Percentiles rank a stretch among this genome's conserved stretches.
phyloP scores from a whole-genome alignment of 2,888 invertebrate genomes.

The Microdon myrmicae region DNA sequence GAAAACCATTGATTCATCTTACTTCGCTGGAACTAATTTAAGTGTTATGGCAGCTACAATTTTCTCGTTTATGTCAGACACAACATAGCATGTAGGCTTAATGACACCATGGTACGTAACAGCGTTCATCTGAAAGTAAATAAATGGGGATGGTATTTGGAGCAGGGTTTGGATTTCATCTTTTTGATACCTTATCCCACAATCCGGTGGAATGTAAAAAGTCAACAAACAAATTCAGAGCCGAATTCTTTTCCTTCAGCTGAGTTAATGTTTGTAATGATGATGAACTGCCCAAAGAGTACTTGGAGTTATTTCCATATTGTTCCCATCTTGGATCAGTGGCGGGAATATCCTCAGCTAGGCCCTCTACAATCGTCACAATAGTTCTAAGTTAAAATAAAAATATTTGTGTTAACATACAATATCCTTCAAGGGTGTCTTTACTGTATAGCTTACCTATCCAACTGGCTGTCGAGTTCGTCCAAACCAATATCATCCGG shows the following conservation, averaged over 20 bases:
- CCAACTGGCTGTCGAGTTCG: slow-evolving; percentile 60
- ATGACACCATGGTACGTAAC: slow-evolving; percentile 60
- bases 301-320: slow-evolving; percentile 60
- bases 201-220: slow-evolving; percentile 78
- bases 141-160: too few species aligned
- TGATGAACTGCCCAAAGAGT: slow-evolving; percentile 75
- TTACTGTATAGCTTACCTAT: slow-evolving; percentile 54
- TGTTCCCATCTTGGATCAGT: slow-evolving; percentile 80
- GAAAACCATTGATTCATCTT: slow-evolving; percentile 2
- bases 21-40: slow-evolving; percentile 70
- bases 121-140: slow-evolving; percentile 58
- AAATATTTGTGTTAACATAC: neutral
- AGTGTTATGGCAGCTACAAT: slow-evolving; percentile 79
- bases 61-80: slow-evolving; percentile 83
- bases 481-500: slow-evolving; percentile 58
- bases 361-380: slow-evolving; percentile 76
- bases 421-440: neutral
- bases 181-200: slow-evolving; percentile 71
- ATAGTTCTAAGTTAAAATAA: slow-evolving; percentile 69
- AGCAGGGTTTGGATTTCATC: neutral
- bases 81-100: slow-evolving; percentile 68
- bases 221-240: slow-evolving; percentile 78
- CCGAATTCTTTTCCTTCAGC: slow-evolving; percentile 86
- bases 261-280: slow-evolving; percentile 88
- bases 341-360: slow-evolving; percentile 88